Base-by-base conservation (phyloP, 2,113 vertebrate species). In the Cavia aperea region DNA sequence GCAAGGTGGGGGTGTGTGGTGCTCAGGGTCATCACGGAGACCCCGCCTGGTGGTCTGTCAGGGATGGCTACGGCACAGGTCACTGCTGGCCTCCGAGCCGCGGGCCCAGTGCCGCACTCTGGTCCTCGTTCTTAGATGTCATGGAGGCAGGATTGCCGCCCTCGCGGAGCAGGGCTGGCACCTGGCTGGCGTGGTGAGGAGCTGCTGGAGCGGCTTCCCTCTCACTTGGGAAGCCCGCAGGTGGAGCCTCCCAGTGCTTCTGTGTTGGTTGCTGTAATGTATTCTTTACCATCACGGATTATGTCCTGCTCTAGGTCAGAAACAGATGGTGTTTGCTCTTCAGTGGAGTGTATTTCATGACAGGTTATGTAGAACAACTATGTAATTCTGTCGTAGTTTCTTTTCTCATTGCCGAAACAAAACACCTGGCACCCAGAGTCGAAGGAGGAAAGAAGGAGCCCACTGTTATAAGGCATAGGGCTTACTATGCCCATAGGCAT, bases 281-380 rank as follows among this genome's bases (percentile, higher is more conserved):
- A 77, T 65, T 81, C 51, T 7, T 54, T 49, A 58, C 1, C 31
- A 15, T 18, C 15, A 31, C 23, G 79, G 11, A 10, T 83, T 73
- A 33, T 63, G 58, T 18, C 5, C 43, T 75, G 49, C 63, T 4
- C 56, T 24, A 36, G 31, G n/a, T 62, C 39, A 94, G 49, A 73
- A 91, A 75, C 66, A 90, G 66, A 72, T 81, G 26, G 29, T 21
- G n/a, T 39, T 77, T 83, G 63, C n/a, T 92, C 81, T 94, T 89
- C 31, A 56, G 75, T 89, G 21, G 9, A 46, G 56, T 31, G 23
- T 73, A 11, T 82, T 51, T 90, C 51, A 56, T 39, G 36, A 8
- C 36, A 46, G 46, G 3, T 78, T 51, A 9, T 18, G 29, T 49
- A 46, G 21, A 73, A 12, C 29, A 46, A 24, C 43, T 75, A 14